Evolutionary conservation across 2,797 vertebrate genomes (phyloP).

Genomic region (Siniperca obscura): DNA sequence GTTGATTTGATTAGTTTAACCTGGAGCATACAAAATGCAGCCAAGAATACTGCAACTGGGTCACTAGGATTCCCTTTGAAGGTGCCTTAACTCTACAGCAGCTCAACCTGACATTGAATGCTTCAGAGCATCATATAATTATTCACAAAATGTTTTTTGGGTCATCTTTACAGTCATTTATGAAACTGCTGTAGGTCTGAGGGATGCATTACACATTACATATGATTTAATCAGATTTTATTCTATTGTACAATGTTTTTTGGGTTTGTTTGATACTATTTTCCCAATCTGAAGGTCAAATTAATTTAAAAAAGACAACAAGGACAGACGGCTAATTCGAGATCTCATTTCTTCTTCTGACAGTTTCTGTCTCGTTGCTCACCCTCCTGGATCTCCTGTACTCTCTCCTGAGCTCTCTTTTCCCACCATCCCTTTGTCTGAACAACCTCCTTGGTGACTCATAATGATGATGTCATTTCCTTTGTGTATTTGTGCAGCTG

Average conservation of each 20-base stretch:
- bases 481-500: constrained; percentile 79
- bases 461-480: constrained; percentile 73
- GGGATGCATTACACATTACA: background rate
- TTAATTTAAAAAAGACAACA: background rate
- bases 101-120: constrained; percentile 16
- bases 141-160: background rate
- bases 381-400: background rate
- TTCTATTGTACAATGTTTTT: background rate
- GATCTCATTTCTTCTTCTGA: background rate
- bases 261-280: background rate
- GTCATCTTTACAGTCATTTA: background rate
- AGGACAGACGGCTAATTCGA: too few species aligned
- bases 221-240: background rate
- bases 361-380: constrained; percentile 3
- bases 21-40: background rate
- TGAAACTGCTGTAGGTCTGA: background rate
- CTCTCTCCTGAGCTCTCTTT: constrained; percentile 5
- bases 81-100: constrained; percentile 14
- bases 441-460: constrained; percentile 56
- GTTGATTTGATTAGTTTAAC: constrained; percentile 39
- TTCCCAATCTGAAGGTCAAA: background rate
- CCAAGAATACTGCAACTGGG: constrained; percentile 28
- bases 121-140: background rate
- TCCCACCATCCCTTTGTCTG: constrained; percentile 25
- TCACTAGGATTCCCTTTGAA: constrained; percentile 36